Evolutionary conservation across 37 sponge, comb jelly and placozoan species (phyloP).

Genomic region (Agelas oroides): DNA sequence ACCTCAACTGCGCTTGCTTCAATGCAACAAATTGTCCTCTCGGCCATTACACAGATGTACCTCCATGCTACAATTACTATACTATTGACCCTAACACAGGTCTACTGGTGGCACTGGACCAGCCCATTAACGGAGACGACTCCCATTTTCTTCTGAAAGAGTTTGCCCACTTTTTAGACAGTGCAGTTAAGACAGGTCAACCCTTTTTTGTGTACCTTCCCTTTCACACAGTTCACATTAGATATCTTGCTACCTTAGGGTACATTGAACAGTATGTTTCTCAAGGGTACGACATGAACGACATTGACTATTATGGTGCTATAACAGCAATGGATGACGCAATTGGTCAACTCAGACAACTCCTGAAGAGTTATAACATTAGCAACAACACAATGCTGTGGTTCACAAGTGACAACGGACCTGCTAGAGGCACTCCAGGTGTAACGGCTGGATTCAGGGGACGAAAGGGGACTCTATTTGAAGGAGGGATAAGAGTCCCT

Average conservation of each 20-base stretch:
- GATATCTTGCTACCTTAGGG: conserved; percentile 50
- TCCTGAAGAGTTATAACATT: conserved; percentile 48
- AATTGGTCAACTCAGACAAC: conserved; percentile 41
- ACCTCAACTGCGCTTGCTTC: conserved; percentile 73
- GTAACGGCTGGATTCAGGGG: conserved; percentile 54
- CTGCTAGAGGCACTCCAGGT: conserved; percentile 50
- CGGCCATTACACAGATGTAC: conserved; percentile 56
- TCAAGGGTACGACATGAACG: conserved; percentile 16
- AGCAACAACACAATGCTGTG: conserved; percentile 74
- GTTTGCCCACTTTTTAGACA: conserved; percentile 36
- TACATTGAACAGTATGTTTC: conserved; percentile 40
- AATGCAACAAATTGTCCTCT: conserved; percentile 25
- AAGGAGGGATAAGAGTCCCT: conserved; percentile 73
- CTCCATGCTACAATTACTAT: conserved; percentile 70
- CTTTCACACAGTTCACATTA: conserved; percentile 69
- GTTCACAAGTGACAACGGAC: conserved; percentile 80
- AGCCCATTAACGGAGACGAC: conserved; percentile 61
- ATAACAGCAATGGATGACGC: conserved; percentile 73
- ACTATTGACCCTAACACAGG: not conserved
- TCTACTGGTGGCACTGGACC: not conserved
- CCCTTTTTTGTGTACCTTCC: conserved; percentile 77
- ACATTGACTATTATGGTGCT: conserved; percentile 78
- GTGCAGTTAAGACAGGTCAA: conserved; percentile 1
- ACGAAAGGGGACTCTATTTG: conserved; percentile 43
- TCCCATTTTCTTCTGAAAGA: conserved; percentile 51